Evolutionary conservation across 2,113 vertebrate species (phyloP).

Genomic region (Actinemys pallida): DNA sequence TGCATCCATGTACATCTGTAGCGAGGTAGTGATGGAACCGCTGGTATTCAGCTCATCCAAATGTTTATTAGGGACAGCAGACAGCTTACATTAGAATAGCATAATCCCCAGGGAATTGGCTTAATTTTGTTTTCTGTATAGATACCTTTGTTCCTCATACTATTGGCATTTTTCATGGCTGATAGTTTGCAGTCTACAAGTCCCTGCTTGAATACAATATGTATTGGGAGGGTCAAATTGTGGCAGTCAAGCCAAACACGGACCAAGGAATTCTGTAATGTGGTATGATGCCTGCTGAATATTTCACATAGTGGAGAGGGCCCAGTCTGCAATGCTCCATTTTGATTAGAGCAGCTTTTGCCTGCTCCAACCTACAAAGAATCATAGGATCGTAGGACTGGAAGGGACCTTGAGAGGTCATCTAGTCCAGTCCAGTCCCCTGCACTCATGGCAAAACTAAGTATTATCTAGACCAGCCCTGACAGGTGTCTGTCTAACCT

Average conservation of each 20-base stretch:
- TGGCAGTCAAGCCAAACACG: not conserved
- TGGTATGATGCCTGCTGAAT: not conserved
- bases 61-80: not conserved
- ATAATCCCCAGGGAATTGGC: fast-evolving
- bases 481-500: too few relatives aligned
- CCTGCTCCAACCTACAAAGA: too few relatives aligned
- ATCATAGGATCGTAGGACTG: too few relatives aligned
- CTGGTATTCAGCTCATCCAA: not conserved
- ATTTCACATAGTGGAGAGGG: not conserved
- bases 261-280: fast-evolving
- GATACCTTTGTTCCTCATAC: not conserved
- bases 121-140: not conserved
- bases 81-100: not conserved
- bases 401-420: too few relatives aligned
- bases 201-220: not conserved
- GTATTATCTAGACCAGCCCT: too few relatives aligned
- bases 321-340: fast-evolving
- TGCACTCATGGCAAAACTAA: too few relatives aligned
- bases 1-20: not conserved
- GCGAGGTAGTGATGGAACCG: not conserved
- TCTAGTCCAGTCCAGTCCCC: too few relatives aligned
- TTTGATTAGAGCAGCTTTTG: too few relatives aligned
- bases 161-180: not conserved
- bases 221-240: not conserved
- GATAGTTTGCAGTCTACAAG: not conserved